Evolutionary conservation across 53 echinoderm and acorn worm genomes (phyloP), one percentile per base, ranked within the genome.

Genomic region (Glandiceps talaboti): DNA sequence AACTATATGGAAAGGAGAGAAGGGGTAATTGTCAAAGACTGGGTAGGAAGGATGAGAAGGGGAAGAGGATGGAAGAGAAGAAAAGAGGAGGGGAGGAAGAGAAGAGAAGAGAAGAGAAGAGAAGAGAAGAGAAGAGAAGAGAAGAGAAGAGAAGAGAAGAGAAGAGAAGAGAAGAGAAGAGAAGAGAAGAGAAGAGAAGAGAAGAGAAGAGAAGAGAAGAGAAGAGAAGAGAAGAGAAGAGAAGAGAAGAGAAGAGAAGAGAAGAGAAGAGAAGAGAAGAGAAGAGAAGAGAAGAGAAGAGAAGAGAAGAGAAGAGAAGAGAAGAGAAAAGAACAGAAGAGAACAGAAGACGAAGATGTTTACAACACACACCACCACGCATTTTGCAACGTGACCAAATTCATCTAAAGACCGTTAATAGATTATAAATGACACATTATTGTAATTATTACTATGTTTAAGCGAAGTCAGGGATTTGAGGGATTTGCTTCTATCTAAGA

Each of bases 1-100:
- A 80, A 73, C 73, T 29, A 64, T 30, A 29, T 45, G 45, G 80
- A 80, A 33, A 73, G 73, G 45, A 80, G 73, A 73, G 80, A 80
- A 27, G 26, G 33, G 45, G 30, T 33, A 45, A 33, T n/a, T 30
- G 64, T 27, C 33, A 80, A 80, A 33, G 80, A 80, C 72, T 80
- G 45, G 72, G 80, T 27, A 33, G 33, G 29, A 73, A 73, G 80
- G 32, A 73, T 73, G 30, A 27, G 28, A 64, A 32, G 72, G 27
- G 31, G 29, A 82, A 0, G 30, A 30, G 0, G 82, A 1, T 1
- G 30, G 14, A 25, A 14, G 30, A 27, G 31, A 0, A 29, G 28
- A 20, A 26, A 30, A 32, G 75, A 31, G 12, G 28, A 82, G 31
- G 27, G 75, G 31, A 32, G 73, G 0, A 1, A 31, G 28, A 1